Conservation (phyloP, 2,797 vertebrate species). For the Alcedo quadribrachys region DNA sequence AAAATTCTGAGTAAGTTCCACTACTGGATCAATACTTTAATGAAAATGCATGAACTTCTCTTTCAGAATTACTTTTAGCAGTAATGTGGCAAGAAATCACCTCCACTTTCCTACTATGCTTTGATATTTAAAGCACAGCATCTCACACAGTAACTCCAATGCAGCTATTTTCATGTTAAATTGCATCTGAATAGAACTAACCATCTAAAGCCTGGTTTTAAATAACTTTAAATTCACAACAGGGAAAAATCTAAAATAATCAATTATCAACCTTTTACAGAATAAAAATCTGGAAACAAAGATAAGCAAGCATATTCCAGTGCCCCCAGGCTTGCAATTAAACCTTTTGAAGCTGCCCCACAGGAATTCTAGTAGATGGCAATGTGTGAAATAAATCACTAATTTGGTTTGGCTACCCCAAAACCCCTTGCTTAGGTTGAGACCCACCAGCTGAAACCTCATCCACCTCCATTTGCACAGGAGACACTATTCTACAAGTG, state of each 20-base stretch:
- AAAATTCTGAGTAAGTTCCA: neutral
- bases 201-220: neutral
- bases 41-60: constrained; percentile 15
- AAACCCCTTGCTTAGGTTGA: neutral
- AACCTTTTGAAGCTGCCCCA: neutral
- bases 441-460: neutral
- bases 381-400: neutral
- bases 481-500: neutral
- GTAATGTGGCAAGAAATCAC: constrained; percentile 29
- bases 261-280: neutral
- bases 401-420: neutral
- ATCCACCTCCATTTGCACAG: neutral
- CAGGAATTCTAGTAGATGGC: neutral
- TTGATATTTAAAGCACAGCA: constrained; percentile 25
- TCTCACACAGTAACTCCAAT: neutral
- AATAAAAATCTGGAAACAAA: constrained; percentile 12
- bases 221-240: neutral
- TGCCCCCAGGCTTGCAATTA: neutral
- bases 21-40: constrained; percentile 19
- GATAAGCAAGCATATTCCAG: neutral
- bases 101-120: neutral
- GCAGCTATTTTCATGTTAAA: neutral
- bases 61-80: constrained; percentile 31
- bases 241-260: neutral
- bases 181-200: neutral